Base-by-base conservation (phyloP, 2,797 vertebrate genomes). In the Chloroceryle inda region DNA sequence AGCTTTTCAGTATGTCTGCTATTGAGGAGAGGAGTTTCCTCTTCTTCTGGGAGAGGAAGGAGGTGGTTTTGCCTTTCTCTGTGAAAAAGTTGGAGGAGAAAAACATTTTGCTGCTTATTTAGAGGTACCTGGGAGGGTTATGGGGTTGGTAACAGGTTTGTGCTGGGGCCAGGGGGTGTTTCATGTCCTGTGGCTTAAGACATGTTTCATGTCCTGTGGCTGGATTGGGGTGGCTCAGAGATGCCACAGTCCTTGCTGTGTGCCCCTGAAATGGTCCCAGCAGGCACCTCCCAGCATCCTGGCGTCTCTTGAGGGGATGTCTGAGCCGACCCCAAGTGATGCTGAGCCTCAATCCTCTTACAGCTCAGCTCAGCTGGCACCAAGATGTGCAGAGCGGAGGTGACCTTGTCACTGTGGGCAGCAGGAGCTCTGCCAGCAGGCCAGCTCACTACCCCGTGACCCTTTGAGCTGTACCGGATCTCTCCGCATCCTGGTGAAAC, bases 301-400 rank as follows among this genome's bases (percentile, higher is more conserved):
- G 0, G 15, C 0, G 0, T 56, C 72, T 49, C 37, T 29, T 26
- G 0, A 0, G 45, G 61, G 23, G 31, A 21, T 50, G 49, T 33
- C 62, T 68, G 9, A 92, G 75, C 75, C 2, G 1, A 2, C 40
- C 45, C 66, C 71, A 89, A 88, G 90, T 89, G 88, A 20, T 84
- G 86, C 80, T 50, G 92, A 64, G 45, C 75, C 84, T 63, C 88
- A 85, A 96, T 96, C 95, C 94, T 96, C 93, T 96, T 96, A 91
- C 0, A 5, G 67, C 58, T 67, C 5, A 2, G 92, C 83, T 96
- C 31, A 86, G 59, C 77, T 0, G 0, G 47, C 33, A 61, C 47
- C 68, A 33, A 76, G 80, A 66, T 78, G 77, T 0, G 0, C 0
- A 4, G 55, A 11, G 29, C 27, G 9, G 4, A 69, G 71, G 81